Percentiles rank a stretch among this genome's conserved stretches.
Evolutionary conservation across 2,888 invertebrate genomes (phyloP).

Genomic region (Pachydiplax longipennis): DNA sequence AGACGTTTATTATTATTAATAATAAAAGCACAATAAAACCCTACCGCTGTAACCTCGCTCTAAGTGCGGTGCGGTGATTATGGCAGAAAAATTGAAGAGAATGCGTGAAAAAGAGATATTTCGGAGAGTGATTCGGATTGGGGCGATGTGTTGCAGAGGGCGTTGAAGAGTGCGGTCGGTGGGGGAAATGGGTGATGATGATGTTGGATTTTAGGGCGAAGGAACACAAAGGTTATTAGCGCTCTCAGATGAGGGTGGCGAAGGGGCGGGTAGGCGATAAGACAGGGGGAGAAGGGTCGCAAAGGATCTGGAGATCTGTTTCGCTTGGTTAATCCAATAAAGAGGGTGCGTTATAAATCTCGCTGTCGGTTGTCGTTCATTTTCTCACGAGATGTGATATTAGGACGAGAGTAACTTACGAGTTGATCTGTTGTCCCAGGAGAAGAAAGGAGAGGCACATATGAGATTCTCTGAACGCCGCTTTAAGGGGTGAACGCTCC

Average conservation of each 20-base stretch:
- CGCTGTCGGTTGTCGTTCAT: conserved; percentile 33
- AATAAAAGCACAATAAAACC: no score
- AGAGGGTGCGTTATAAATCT: conserved; percentile 26
- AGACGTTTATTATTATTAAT: no score
- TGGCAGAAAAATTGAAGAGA: no score
- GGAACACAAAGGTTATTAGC: conserved; percentile 15
- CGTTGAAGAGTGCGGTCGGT: not conserved
- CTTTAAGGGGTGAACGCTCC: not conserved
- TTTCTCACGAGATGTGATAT: conserved; percentile 43
- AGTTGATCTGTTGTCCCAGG: not conserved
- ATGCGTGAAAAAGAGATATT: no score
- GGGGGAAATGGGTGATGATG: not conserved
- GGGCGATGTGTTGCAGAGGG: not conserved
- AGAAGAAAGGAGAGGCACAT: not conserved
- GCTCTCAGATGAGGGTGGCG: not conserved
- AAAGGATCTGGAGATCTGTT: not conserved
- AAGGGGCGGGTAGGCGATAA: not conserved
- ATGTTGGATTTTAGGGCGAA: conserved; percentile 21
- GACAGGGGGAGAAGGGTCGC: not conserved
- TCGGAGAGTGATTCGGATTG: not conserved
- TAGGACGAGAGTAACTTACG: not conserved
- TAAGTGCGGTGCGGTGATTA: no score
- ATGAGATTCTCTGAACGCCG: not conserved
- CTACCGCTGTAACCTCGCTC: no score
- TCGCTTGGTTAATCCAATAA: conserved; percentile 33